Base-by-base conservation (phyloP, 2,888 invertebrate genomes). In the Oxystoma pomonae region DNA sequence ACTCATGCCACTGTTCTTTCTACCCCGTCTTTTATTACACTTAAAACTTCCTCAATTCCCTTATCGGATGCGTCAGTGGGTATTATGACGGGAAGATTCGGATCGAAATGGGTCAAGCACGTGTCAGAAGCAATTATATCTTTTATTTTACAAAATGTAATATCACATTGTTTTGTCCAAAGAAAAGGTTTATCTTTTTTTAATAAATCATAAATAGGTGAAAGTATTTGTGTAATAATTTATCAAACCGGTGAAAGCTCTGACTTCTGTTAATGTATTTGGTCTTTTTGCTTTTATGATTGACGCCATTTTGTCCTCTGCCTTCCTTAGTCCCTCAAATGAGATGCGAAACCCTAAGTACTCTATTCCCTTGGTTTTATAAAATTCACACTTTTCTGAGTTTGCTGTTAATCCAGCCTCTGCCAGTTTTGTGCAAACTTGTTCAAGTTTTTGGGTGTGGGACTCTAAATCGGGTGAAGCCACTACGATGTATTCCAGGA, bases 391-490 rank as follows among this genome's bases (percentile, higher is more conserved):
- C 35, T 35, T 35, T 35, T 35, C 35, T 3, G n/a, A n/a, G n/a
- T n/a, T 35, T 12, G 12, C 3, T 7, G 35, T 35, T 3, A 35
- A 35, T 7, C 35, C 35, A 7, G 35, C 35, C 35, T 35, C 35
- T 35, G 35, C 12, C 3, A 35, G 12, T 7, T 12, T 35, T 12
- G 57, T 55, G 0, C 75, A 67, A 9, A 76, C 73, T 49, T 58
- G 3, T 35, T 35, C 35, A 7, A 35, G 35, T 7, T 35, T 35
- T 3, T 35, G 5, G 3, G 12, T 35, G 3, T 35, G 35, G 3
- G 73, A 61, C 49, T 65, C n/a, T n/a, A n/a, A n/a, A n/a, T n/a
- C n/a, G n/a, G n/a, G n/a, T n/a, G n/a, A 3, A 7, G 5, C 35
- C 12, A 35, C 12, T 12, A 35, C 35, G 12, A 35, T 35, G 35